Evolutionary conservation across 23 tunicate species (phyloP).

Genomic region (Styela clava): DNA sequence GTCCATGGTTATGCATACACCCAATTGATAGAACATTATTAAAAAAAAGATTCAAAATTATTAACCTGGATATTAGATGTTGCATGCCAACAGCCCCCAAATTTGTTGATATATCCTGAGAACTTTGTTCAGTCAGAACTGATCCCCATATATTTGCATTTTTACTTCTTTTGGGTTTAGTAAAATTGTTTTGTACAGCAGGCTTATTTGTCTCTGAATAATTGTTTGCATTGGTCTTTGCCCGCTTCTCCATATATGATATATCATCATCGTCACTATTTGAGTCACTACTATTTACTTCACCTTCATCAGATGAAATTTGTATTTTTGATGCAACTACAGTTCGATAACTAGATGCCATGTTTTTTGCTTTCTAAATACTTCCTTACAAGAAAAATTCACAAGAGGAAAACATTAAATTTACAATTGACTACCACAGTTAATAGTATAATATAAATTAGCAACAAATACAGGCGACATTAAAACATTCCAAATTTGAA

Average conservation of each 20-base stretch:
- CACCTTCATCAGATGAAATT: conserved; percentile 61
- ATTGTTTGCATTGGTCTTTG: not conserved
- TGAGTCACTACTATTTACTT: conserved; percentile 35
- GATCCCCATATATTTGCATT: conserved; percentile 75
- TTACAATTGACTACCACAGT: too few relatives aligned
- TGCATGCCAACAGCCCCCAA: conserved; percentile 80
- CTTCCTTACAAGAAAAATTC: too few relatives aligned
- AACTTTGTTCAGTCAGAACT: conserved; percentile 67
- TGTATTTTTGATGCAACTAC: not conserved
- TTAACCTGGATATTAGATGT: conserved; percentile 67
- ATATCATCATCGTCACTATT: conserved; percentile 9
- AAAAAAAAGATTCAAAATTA: too few relatives aligned
- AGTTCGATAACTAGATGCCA: conserved; percentile 12
- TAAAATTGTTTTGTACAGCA: not conserved
- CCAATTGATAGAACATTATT: too few relatives aligned
- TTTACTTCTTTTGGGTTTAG: conserved; percentile 11
- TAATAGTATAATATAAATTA: too few relatives aligned
- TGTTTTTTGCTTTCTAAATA: not conserved
- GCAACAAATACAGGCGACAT: too few relatives aligned
- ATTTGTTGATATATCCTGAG: conserved; percentile 70
- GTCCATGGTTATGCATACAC: too few relatives aligned
- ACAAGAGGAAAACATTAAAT: too few relatives aligned
- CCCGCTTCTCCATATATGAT: not conserved
- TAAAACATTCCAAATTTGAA: too few relatives aligned
- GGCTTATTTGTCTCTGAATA: not conserved